phyloP scores from a whole-genome alignment of 2,797 vertebrate genomes.

The Xiphorhynchus erythropygius region DNA sequence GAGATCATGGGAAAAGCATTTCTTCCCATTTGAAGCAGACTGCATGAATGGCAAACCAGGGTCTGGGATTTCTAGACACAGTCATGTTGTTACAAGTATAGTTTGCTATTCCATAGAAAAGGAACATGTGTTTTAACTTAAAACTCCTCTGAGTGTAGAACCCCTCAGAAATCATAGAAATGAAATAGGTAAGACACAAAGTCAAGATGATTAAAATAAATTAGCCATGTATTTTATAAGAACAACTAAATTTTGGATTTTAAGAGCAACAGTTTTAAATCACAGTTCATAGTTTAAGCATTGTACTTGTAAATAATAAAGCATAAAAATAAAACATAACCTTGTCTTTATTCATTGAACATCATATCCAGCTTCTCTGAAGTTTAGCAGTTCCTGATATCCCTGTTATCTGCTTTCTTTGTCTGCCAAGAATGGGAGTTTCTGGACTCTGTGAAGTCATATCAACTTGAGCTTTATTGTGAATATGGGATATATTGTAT shows the following conservation, averaged over 20 bases:
- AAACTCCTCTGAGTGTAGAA: not conserved
- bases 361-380: not conserved
- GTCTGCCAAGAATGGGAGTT: not conserved
- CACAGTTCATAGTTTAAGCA: not conserved
- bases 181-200: not conserved
- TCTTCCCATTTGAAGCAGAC: not conserved
- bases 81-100: not conserved
- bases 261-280: not conserved
- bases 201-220: not conserved
- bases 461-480: not conserved
- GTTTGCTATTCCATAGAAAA: not conserved
- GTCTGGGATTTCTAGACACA: not conserved
- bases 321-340: not conserved
- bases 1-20: not conserved
- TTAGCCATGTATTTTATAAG: not conserved
- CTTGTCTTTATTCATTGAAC: not conserved
- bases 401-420: not conserved
- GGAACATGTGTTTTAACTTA: accelerated
- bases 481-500: not conserved
- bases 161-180: not conserved
- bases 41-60: not conserved
- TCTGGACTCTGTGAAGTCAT: not conserved
- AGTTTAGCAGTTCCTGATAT: not conserved
- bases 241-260: not conserved
- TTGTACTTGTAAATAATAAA: not conserved